phyloP scores from a whole-genome alignment of 2,797 vertebrate species.

The Rhinoraja longicauda region DNA sequence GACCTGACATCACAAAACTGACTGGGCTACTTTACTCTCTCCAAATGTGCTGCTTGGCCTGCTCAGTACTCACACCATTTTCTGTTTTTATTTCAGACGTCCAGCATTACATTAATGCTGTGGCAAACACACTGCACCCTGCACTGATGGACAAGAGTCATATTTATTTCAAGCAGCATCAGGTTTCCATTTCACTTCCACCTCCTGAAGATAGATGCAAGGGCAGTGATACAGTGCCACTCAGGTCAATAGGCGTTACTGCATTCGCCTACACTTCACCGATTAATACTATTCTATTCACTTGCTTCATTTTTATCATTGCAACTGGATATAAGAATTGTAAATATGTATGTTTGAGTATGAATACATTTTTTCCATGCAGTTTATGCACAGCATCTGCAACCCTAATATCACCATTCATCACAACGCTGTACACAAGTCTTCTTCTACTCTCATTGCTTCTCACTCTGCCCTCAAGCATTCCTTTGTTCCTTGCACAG shows the following conservation, averaged over 20 bases:
- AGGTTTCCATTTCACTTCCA: not conserved
- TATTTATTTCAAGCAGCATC: not conserved
- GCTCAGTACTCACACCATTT: too few relatives aligned
- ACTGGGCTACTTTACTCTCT: too few relatives aligned
- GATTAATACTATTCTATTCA: too few relatives aligned
- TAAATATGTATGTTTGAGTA: not conserved
- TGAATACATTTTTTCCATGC: not conserved
- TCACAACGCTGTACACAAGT: not conserved
- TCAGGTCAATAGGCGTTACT: constrained; percentile 18
- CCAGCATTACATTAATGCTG: not conserved
- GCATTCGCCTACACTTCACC: not conserved
- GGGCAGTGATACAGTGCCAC: constrained; percentile 16
- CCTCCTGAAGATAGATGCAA: not conserved
- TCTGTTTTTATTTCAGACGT: too few relatives aligned
- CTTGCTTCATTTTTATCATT: not conserved
- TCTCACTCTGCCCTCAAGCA: not conserved
- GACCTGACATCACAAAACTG: too few relatives aligned
- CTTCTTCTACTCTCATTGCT: not conserved
- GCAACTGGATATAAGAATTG: not conserved
- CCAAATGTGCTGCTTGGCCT: too few relatives aligned
- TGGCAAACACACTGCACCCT: not conserved
- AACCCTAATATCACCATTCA: not conserved
- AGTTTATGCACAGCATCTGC: not conserved
- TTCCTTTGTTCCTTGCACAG: not conserved
- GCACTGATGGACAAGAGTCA: not conserved